Percentiles rank a stretch among this genome's conserved stretches.
Conservation (phyloP, 2,888 invertebrate species). For the Sclerodermus sp. region DNA sequence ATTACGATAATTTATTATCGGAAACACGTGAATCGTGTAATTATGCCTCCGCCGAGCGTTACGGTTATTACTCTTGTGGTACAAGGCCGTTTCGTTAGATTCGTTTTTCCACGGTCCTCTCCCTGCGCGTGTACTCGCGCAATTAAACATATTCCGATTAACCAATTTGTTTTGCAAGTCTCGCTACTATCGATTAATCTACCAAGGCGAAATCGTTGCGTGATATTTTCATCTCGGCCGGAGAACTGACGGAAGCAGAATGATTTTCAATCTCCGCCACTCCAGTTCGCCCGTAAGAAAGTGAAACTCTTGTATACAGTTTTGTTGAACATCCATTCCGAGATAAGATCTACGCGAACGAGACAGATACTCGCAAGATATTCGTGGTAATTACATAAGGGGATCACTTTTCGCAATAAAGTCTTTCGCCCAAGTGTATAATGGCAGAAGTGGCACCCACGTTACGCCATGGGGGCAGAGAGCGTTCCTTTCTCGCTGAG, state of each 20-base stretch:
- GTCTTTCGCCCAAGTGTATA: too few relatives aligned
- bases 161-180: too few relatives aligned
- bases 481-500: too few relatives aligned
- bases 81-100: constrained; percentile 35
- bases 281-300: constrained; percentile 16
- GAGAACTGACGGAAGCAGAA: too few relatives aligned
- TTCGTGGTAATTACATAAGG: constrained; percentile 19
- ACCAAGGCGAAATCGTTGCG: too few relatives aligned
- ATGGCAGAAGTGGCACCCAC: too few relatives aligned
- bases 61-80: constrained; percentile 33
- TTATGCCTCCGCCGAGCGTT: constrained; percentile 22
- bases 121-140: constrained; percentile 16
- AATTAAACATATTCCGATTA: too few relatives aligned
- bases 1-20: too few relatives aligned
- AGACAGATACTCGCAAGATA: constrained; percentile 14
- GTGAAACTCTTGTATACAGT: constrained; percentile 24
- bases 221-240: too few relatives aligned
- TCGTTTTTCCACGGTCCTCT: constrained; percentile 17
- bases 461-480: too few relatives aligned
- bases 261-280: too few relatives aligned
- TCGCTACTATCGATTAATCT: too few relatives aligned
- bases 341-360: constrained; percentile 22
- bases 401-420: constrained; percentile 8
- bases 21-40: constrained; percentile 4
- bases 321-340: constrained; percentile 14